Percentiles rank a stretch among this genome's conserved stretches.
phyloP scores from a whole-genome alignment of 2,113 vertebrate species.

The Cyprinus carpio region DNA sequence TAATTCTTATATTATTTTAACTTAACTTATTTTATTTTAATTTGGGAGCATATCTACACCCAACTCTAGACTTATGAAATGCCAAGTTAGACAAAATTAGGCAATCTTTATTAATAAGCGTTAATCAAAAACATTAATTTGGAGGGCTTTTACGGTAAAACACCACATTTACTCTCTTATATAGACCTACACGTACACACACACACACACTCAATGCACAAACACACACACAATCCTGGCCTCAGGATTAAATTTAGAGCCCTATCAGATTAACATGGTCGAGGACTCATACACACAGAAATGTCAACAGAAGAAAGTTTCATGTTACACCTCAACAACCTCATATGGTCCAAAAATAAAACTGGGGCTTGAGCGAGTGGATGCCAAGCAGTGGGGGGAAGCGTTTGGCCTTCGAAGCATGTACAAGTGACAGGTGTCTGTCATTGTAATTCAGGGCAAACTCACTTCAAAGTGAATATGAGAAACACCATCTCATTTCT shows the following conservation, averaged over 20 bases:
- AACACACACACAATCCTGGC: background rate
- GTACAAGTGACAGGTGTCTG: slow-evolving; percentile 57
- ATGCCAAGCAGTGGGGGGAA: slow-evolving; percentile 30
- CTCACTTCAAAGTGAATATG: slow-evolving; percentile 21
- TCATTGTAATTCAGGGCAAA: slow-evolving; percentile 16
- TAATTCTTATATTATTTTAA: too few relatives aligned
- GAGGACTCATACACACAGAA: slow-evolving; percentile 17
- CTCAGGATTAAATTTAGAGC: slow-evolving; percentile 50
- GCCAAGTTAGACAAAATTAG: background rate
- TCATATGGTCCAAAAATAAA: slow-evolving; percentile 69
- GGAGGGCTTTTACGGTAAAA: background rate
- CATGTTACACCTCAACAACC: slow-evolving; percentile 66
- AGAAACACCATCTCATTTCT: background rate
- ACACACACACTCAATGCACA: background rate
- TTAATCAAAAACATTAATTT: background rate
- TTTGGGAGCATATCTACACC: background rate
- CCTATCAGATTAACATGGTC: slow-evolving; percentile 23
- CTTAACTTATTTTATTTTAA: background rate
- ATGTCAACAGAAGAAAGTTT: slow-evolving; percentile 63
- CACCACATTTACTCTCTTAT: background rate
- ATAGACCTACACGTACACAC: background rate
- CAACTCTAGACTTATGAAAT: background rate
- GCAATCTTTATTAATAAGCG: background rate
- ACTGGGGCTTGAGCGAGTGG: slow-evolving; percentile 32
- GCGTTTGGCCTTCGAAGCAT: slow-evolving; percentile 56